Base-by-base conservation (phyloP, 2,888 invertebrate species). In the Malthinus seriepunctatus region DNA sequence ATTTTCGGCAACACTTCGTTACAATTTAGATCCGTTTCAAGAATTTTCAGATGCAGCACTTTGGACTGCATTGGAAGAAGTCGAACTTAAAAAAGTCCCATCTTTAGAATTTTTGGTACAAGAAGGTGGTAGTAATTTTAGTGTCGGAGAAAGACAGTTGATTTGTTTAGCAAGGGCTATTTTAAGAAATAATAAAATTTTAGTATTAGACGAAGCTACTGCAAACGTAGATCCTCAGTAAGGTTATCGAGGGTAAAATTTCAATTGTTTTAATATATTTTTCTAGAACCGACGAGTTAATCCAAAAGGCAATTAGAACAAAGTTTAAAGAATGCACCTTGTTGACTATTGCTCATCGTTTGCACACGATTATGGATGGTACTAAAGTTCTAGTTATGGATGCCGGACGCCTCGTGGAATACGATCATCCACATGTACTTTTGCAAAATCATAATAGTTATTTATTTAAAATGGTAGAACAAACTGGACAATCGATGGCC, bases 121-220 rank as follows among this genome's bases (percentile, higher is more conserved):
- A 15, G 88, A 92, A 62, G 90, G 91, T 9, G 93, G 93, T 0
- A 79, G 83, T 2, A 93, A 93, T 81, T 91, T 91, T 73, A 94
- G 93, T 74, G 88, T 91, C 8, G 95, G 95, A 0, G 93, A 96
- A 77, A 81, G 93, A 42, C 95, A 95, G 75, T 80, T 95, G 44
- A 80, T 95, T 50, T 95, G 95, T 72, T 80, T 95, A 54, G 95
- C 94, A 6, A 82, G 93, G 65, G 94, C 95, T 0, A 88, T 95
- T 63, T 82, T 95, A 1, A 82, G 89, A 38, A 88, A 89, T 69
- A 90, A 89, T 70, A 88, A 86, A 67, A 86, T 95, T 65, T 82
- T 95, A 2, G 87, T 95, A 23, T 80, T 95, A 42, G 95, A 95
- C 70, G 95, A 95, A 79, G 94, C 95, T 11, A 95, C 95, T 0